phyloP scores from a whole-genome alignment of 2,797 vertebrate species.

The Halcyon badia region DNA sequence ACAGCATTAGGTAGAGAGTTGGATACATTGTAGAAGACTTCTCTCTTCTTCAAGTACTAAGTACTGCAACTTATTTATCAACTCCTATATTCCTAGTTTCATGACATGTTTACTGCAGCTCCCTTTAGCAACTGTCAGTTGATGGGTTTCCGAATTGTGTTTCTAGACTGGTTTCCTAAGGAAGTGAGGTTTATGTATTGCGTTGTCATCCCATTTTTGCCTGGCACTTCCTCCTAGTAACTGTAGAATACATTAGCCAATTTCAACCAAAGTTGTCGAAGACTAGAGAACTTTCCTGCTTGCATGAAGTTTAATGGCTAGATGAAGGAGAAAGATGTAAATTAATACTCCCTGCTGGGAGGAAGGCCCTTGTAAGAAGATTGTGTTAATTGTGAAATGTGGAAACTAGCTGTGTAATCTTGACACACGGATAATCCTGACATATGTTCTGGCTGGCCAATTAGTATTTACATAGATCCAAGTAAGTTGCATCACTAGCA shows the following conservation, averaged over 20 bases:
- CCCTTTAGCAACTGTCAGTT: not conserved
- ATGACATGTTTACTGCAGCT: not conserved
- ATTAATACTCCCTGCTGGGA: not conserved
- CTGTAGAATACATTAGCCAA: not conserved
- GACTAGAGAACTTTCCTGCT: not conserved
- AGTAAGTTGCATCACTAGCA: not conserved
- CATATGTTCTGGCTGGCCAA: not conserved
- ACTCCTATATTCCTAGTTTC: not conserved
- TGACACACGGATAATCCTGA: not conserved
- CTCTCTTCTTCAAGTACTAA: not conserved
- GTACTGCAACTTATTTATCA: not conserved
- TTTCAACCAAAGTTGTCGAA: not conserved
- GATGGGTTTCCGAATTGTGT: not conserved
- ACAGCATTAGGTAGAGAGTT: not conserved
- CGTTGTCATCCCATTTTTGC: not conserved
- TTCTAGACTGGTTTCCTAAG: not conserved
- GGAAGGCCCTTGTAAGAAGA: not conserved
- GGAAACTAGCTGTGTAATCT: conserved; percentile 1
- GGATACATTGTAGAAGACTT: not conserved
- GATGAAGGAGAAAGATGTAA: not conserved
- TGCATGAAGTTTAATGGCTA: not conserved
- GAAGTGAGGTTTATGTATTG: not conserved
- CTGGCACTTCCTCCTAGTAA: not conserved
- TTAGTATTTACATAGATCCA: not conserved
- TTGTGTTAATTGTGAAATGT: not conserved